A percentile compares a stretch with the other conserved stretches of the same genome.
phyloP scores from a whole-genome alignment of 2,113 vertebrate genomes.

The Coptodon bakossiorum region DNA sequence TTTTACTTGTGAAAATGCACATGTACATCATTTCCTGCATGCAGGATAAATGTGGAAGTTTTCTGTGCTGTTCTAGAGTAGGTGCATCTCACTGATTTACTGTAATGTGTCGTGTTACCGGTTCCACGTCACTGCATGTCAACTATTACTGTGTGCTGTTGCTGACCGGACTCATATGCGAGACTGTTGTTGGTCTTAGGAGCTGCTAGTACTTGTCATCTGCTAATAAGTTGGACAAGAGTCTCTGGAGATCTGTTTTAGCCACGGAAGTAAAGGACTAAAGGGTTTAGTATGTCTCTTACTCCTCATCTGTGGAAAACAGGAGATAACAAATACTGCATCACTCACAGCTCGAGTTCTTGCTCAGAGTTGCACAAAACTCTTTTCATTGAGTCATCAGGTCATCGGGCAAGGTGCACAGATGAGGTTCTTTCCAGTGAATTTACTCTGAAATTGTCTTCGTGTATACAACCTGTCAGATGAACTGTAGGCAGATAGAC shows the following conservation, averaged over 20 bases:
- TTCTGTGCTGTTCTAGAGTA: neutral
- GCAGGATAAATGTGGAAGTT: neutral
- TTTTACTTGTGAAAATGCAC: neutral
- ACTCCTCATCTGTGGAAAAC: neutral
- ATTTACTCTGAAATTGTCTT: neutral
- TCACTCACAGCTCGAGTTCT: neutral
- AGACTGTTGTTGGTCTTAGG: neutral
- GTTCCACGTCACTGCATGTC: neutral
- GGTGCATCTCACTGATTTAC: neutral
- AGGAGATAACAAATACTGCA: neutral
- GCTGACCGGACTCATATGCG: neutral
- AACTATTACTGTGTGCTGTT: neutral
- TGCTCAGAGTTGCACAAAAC: neutral
- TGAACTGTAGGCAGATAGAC: neutral
- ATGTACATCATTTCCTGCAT: neutral
- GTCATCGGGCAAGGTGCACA: neutral
- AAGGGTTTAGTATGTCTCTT: neutral
- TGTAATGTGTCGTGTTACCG: neutral
- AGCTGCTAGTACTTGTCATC: no score
- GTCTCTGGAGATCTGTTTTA: neutral
- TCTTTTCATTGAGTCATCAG: neutral
- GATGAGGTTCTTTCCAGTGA: neutral
- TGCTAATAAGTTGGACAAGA: neutral
- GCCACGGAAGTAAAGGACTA: neutral
- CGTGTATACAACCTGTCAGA: neutral